Base-by-base conservation (phyloP, 2,888 invertebrate genomes). In the Drosophila austrosaltans region DNA sequence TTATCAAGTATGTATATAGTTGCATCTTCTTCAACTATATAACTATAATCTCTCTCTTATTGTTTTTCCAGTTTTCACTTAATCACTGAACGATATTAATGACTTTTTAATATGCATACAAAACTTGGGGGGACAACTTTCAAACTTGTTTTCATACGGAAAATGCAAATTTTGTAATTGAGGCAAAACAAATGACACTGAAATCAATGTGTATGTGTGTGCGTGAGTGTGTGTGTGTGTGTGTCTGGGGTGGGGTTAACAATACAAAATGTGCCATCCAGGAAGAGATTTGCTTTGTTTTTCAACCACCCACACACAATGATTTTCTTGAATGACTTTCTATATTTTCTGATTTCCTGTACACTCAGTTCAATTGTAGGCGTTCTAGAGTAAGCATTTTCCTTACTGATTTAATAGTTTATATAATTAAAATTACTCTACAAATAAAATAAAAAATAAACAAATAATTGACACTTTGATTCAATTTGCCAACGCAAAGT, bases 131-230 rank as follows among this genome's bases (percentile, higher is more conserved):
- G 10, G 39, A 59, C 72, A 72, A 72, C 72, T 72, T 75, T 72
- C 72, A 69, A 74, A 72, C 61, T 25, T 69, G 61, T 62, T 58
- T 58, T 67, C 25, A 73, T 62, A 48, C 56, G 48, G 68, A 25
- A 69, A 39, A 44, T 56, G 44, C 42, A 69, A 25, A 30, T 61
- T 53, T 44, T 63, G 54, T 72, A 72, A 70, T 70, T 70, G 70
- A 70, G 70, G 70, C 72, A 57, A 58, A 58, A 22, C 58, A 56
- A 69, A 53, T 69, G 69, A 69, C 68, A 68, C 40, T 58, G 48
- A 58, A 60, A 54, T 36, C 54, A 32, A 58, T 48, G 48, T 48
- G 16, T 16, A 53, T 63, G 58, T 57, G 63, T 63, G 58, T 57
- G 63, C 69, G 71, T 44, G 20, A 20, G 36, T 20, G 30, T 20